Evolutionary conservation across 1,140 invertebrate genomes (phyloP).

Genomic region (Eubasilissa regina): DNA sequence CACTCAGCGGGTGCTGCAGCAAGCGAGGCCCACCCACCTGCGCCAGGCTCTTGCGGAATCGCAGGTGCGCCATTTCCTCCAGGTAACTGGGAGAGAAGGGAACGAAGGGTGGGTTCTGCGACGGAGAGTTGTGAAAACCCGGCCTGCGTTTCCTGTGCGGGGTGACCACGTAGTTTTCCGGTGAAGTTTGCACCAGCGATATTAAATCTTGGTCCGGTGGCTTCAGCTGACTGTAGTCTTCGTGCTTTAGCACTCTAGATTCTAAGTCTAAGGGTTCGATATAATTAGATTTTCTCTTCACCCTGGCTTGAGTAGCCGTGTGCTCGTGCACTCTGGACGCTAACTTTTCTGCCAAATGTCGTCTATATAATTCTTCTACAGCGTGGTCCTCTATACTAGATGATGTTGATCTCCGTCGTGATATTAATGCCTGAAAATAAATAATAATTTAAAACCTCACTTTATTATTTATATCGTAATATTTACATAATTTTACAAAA

Average conservation of each 20-base stretch:
- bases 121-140: slow-evolving; percentile 87
- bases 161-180: slow-evolving; percentile 85
- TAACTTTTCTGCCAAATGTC: slow-evolving; percentile 72
- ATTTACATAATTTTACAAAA: not conserved
- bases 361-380: slow-evolving; percentile 67
- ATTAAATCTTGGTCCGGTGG: slow-evolving; percentile 77
- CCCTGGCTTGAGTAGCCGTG: slow-evolving; percentile 66
- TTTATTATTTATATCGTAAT: not conserved
- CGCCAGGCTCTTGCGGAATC: slow-evolving; percentile 67
- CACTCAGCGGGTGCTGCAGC: slow-evolving; percentile 77
- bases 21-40: slow-evolving; percentile 65
- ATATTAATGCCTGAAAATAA: slow-evolving; percentile 65
- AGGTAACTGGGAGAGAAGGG: slow-evolving; percentile 82
- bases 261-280: slow-evolving; percentile 77
- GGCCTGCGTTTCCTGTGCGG: slow-evolving; percentile 87
- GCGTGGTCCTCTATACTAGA: slow-evolving; percentile 71
- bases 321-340: slow-evolving; percentile 72
- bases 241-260: slow-evolving; percentile 71
- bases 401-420: slow-evolving; percentile 69
- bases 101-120: slow-evolving; percentile 88
- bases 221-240: slow-evolving; percentile 74
- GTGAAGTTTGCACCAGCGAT: slow-evolving; percentile 77
- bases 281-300: slow-evolving; percentile 78
- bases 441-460: not conserved
- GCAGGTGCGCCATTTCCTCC: slow-evolving; percentile 74